A percentile compares a stretch with the other conserved stretches of the same genome.
phyloP scores from a whole-genome alignment of 2,888 invertebrate genomes.

The Chrysodeixis includens region DNA sequence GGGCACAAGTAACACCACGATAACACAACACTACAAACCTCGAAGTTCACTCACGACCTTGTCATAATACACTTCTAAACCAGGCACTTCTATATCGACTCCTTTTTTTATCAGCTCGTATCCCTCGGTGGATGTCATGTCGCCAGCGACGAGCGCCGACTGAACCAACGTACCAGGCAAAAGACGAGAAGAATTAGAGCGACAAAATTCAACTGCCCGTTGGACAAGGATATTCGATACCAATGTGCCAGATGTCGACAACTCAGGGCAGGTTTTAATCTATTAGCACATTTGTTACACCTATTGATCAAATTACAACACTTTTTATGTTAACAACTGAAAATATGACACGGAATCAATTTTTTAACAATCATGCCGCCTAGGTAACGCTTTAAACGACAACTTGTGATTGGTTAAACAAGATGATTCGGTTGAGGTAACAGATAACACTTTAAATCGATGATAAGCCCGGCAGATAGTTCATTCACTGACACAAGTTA shows the following conservation, averaged over 20 bases:
- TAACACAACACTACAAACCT: slow-evolving; percentile 81
- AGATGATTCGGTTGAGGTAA: slow-evolving; percentile 67
- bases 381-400: slow-evolving; percentile 51
- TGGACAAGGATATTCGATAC: slow-evolving; percentile 87
- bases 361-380: slow-evolving; percentile 53
- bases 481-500: slow-evolving; percentile 28
- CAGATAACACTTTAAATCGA: slow-evolving; percentile 58
- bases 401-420: slow-evolving; percentile 62
- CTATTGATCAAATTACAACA: slow-evolving; percentile 30
- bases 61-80: slow-evolving; percentile 89
- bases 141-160: slow-evolving; percentile 74
- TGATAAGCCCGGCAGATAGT: slow-evolving; percentile 61
- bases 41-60: slow-evolving; percentile 89
- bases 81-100: slow-evolving; percentile 86
- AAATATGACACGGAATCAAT: slow-evolving; percentile 24
- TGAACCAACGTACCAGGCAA: slow-evolving; percentile 71
- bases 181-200: slow-evolving; percentile 86
- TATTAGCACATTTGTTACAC: slow-evolving; percentile 62
- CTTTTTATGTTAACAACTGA: slow-evolving; percentile 33
- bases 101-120: slow-evolving; percentile 87
- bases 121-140: slow-evolving; percentile 87
- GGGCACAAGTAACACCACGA: slow-evolving; percentile 47
- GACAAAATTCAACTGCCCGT: slow-evolving; percentile 84
- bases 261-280: slow-evolving; percentile 77
- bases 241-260: slow-evolving; percentile 82